Base-by-base conservation (phyloP, 2,113 vertebrate genomes). In the Odocoileus virginianus region DNA sequence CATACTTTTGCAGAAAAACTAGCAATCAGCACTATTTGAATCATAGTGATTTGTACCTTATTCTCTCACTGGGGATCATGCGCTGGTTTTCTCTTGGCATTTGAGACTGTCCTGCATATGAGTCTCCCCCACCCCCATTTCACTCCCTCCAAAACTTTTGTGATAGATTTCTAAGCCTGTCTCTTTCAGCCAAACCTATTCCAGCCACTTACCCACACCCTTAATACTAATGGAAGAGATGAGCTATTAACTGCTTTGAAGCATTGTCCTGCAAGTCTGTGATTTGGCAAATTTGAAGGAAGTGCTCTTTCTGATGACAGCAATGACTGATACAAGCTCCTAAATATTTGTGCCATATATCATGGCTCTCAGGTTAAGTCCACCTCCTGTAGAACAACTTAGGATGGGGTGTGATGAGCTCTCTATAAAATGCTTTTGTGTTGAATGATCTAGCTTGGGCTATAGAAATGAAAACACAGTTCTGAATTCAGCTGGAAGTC, bases 391-490 rank as follows among this genome's bases (percentile, higher is more conserved):
- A 5, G 17, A 91, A 71, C 7, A 95, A 43, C 36, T 67, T 36
- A 43, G 33, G 15, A 33, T 14, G 16, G 36, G 52, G 27, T 82
- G 43, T 61, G 1, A 84, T 91, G 93, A 91, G 92, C 27, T 91
- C 71, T 76, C 91, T 85, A 78, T 27, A 81, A 98, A 45, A 27
- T 15, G 43, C 61, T 87, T 95, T 83, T 79, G 40, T 57, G 52
- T 64, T 40, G 50, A 95, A 47, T 87, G 16, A 36, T 97, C 36
- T 16, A 27, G 30, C 95, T 78, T 91, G 61, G 15, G 76, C 71
- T 91, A 91, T 76, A 87, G 47, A 95, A 71, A 76, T 64, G 13
- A 95, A 97, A 96, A 74, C 23, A 91, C 86, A 61, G 60, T 93
- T 91, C 52, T 89, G 36, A 91, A 87, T 36, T 74, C 47, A 71